Conservation (phyloP, 2,888 invertebrate genomes). For the Neuroscelio doddi region DNA sequence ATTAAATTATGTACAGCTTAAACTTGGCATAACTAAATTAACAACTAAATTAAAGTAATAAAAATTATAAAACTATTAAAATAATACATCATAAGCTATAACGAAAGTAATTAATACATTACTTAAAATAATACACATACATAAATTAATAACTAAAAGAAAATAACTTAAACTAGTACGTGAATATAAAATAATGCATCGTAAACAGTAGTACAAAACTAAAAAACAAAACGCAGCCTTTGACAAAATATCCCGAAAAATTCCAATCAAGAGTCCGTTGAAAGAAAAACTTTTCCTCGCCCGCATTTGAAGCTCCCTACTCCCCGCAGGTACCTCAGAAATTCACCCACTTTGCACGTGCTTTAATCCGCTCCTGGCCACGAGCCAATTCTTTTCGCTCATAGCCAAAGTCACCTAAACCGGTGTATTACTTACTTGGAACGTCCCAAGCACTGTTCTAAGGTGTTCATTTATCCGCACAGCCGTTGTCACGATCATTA, state of each 20-base stretch:
- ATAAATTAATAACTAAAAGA: no score
- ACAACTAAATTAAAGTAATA: no score
- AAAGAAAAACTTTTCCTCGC: constrained; percentile 3
- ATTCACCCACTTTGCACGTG: constrained; percentile 31
- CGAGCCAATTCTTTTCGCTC: constrained; percentile 22
- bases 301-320: background rate
- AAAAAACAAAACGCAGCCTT: no score
- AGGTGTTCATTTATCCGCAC: constrained; percentile 67
- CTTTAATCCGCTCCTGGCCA: constrained; percentile 29
- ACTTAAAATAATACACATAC: no score
- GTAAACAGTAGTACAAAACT: no score
- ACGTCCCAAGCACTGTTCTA: constrained; percentile 68
- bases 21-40: no score
- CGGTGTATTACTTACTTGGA: constrained; percentile 64
- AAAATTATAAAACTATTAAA: no score
- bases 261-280: background rate
- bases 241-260: background rate
- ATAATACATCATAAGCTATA: no score
- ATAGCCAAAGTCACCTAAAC: constrained; percentile 1
- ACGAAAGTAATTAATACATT: no score
- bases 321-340: background rate
- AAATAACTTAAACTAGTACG: no score
- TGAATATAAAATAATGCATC: no score
- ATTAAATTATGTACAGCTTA: no score
- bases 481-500: constrained; percentile 60